Percentiles rank a stretch among this genome's conserved stretches.
Evolutionary conservation across 1,140 invertebrate genomes (phyloP).

Genomic region (Vollenhovia emeryi): DNA sequence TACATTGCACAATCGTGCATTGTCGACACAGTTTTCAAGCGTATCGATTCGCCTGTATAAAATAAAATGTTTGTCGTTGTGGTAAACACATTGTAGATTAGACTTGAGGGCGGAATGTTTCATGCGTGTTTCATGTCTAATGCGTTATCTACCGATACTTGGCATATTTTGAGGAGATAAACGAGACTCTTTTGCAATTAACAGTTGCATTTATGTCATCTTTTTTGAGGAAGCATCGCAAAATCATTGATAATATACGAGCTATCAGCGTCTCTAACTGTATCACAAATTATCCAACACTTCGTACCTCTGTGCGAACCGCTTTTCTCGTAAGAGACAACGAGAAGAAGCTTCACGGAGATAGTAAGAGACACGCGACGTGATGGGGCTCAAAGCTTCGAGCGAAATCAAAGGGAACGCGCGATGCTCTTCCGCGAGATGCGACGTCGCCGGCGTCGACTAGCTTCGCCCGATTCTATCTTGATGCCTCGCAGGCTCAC

Average conservation of each 20-base stretch:
- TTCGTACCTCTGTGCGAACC: not conserved
- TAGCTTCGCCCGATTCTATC: conserved; percentile 19
- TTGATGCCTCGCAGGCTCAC: conserved; percentile 50
- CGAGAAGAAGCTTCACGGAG: conserved; percentile 2
- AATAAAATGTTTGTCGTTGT: too few relatives aligned
- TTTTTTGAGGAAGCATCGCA: not conserved
- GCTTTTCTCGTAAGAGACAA: conserved; percentile 25
- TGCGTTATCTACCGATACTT: not conserved
- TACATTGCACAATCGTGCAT: too few relatives aligned
- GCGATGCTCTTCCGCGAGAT: conserved; percentile 32
- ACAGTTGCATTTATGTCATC: not conserved
- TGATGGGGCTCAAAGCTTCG: conserved; percentile 44
- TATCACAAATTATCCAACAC: conserved; percentile 41
- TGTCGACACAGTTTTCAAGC: too few relatives aligned
- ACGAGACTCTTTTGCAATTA: not conserved
- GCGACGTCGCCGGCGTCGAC: conserved; percentile 43
- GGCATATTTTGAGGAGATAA: not conserved
- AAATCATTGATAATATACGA: conserved; percentile 4
- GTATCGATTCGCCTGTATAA: too few relatives aligned
- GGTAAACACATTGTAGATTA: too few relatives aligned
- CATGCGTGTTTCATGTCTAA: not conserved
- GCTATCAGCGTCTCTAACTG: conserved; percentile 29
- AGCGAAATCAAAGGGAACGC: conserved; percentile 61
- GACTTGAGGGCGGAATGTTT: not conserved
- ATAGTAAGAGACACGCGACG: conserved; percentile 21